Evolutionary conservation across 1,140 invertebrate genomes (phyloP), one percentile per base, ranked within the genome.

Genomic region (Cyrtorhinus lividipennis): DNA sequence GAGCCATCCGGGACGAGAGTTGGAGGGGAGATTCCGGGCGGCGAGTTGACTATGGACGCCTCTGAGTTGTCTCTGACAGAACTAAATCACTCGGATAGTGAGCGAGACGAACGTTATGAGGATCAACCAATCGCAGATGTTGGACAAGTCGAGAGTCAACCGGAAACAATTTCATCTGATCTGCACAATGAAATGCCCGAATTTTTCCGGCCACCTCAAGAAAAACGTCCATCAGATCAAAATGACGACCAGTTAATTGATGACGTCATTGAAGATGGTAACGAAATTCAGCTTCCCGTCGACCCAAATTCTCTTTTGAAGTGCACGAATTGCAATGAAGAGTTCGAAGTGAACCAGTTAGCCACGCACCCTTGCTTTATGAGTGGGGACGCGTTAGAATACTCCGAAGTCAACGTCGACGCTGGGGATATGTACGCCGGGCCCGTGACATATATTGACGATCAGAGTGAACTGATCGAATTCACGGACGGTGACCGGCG

Each of bases 291-390:
- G 5, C 48, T 53, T 53, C 48, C 48, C 5, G 20, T 53, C 12
- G 48, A 53, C 20, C 5, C 5, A 8, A 5, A 5, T 5, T 59
- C 58, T 15, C 24, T 59, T 1, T 59, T 26, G 24, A 59, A 30
- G 38, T 64, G 63, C 26, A 25, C 48, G 2, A 64, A 46, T 25
- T 64, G 63, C 23, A 24, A 59, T 30, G 63, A 64, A 48, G 63
- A 57, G 22, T 20, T 64, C 13, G 63, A 64, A 22, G 22, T 64
- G 3, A 24, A 26, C 1, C 20, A 64, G 23, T 18, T 64, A 10
- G 18, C 63, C 1, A 60, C 38, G 25, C 63, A 64, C 38, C 3
- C 10, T 23, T 64, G 63, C 26, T 64, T 64, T 30, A 15, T 59
- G 25, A 57, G 24, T 24, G 27, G n/a, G 13, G 63, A 64, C 22